Evolutionary conservation across 2,888 invertebrate species (phyloP), one percentile per base, ranked within the genome.

Genomic region (Platypus cylindrus): DNA sequence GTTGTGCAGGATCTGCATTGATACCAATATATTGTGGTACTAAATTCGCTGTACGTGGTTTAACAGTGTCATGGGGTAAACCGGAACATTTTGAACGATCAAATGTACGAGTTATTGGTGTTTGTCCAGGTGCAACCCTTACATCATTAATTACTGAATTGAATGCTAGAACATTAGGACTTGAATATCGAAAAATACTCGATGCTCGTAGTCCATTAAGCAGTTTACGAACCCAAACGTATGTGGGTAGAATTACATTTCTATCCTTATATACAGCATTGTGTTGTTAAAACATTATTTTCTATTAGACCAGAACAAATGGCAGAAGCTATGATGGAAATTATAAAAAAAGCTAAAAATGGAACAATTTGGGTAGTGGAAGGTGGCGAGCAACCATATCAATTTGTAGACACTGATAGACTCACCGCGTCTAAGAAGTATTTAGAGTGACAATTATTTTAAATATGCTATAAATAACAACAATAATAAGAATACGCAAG

Each of bases 291-390:
- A n/a, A n/a, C n/a, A n/a, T 14, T 20, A 3, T 11, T 38, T 42
- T 25, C 9, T 49, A 50, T 30, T 35, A 52, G 52, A 16, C 40
- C 47, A 20, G 44, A 45, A 17, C 36, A 48, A 28, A 48, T 55
- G 2, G 55, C 52, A 4, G 39, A 40, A 17, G 50, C 48, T 15
- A 42, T 55, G 41, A 44, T 57, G 28, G 46, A 48, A 12, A 22
- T 58, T 4, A 44, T 59, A 14, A 41, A 49, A 41, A 59, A 49
- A 13, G 64, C 58, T 7, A 55, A 58, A 3, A 64, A 59, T 46
- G 67, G 65, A 2, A 60, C 62, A 1, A 58, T 61, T 0, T 69
- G 67, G 67, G 48, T 63, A 13, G 57, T 62, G 22, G 65, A 67
- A 51, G 65, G 62, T 2, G 58, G 55, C 0, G 50, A 59, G 32